These are phyloP conservation scores for Ptyas mucosa DNA, from an alignment of 2,113 vertebrate genomes.

Conservation along the genomic window DNA sequence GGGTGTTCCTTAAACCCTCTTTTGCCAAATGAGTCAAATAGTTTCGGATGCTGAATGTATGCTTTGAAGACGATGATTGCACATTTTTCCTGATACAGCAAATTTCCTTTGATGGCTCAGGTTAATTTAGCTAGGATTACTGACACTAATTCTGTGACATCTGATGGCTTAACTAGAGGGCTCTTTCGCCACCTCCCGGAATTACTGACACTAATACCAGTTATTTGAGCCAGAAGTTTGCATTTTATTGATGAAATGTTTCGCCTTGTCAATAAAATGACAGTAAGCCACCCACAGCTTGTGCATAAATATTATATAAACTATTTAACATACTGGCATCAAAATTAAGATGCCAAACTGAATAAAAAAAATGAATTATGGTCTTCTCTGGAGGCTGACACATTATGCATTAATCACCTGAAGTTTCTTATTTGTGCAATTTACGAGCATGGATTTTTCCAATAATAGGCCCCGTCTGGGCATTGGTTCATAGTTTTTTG, in stretches of 20 bases:
- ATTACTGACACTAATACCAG: slow-evolving; percentile 34
- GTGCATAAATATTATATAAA: slow-evolving; percentile 53
- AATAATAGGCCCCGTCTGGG: slow-evolving; percentile 30
- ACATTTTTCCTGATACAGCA: slow-evolving; percentile 15
- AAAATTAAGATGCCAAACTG: slow-evolving; percentile 45
- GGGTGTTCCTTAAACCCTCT: neutral
- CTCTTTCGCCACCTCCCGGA: slow-evolving; percentile 1
- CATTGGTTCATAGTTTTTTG: slow-evolving; percentile 31
- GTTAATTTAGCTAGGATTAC: slow-evolving; percentile 30
- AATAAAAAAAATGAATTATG: slow-evolving; percentile 47
- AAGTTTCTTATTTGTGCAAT: slow-evolving; percentile 39
- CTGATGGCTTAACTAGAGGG: neutral
- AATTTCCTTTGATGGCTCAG: slow-evolving; percentile 17
- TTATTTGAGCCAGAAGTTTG: slow-evolving; percentile 22
- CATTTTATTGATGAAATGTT: slow-evolving; percentile 38
- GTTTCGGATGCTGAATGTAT: neutral
- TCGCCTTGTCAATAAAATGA: slow-evolving; percentile 46
- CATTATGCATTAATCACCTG: slow-evolving; percentile 26
- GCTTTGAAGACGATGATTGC: neutral
- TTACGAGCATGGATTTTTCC: slow-evolving; percentile 29
- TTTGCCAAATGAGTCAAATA: neutral
- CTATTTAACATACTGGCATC: slow-evolving; percentile 52
- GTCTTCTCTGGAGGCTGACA: slow-evolving; percentile 33
- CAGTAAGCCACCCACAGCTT: slow-evolving; percentile 44
- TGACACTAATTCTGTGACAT: slow-evolving; percentile 7